A percentile compares a stretch with the other conserved stretches of the same genome.
Evolutionary conservation across 2,797 vertebrate species (phyloP).

Genomic region (Macroramphosus scolopax): DNA sequence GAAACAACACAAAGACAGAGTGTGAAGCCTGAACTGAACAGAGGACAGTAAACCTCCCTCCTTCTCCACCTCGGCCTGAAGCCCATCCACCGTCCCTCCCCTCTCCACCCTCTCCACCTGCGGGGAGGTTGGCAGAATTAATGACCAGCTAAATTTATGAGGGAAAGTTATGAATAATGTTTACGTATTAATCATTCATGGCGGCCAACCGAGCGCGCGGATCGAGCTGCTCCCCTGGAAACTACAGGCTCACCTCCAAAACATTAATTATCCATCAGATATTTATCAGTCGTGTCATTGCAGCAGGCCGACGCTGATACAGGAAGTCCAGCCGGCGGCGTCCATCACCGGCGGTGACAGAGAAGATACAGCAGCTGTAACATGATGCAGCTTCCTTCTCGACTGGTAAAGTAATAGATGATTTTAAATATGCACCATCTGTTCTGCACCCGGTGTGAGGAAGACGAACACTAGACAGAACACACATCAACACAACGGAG

Average conservation of each 20-base stretch:
- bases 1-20: constrained; percentile 20
- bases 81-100: too few relatives aligned
- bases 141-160: constrained; percentile 56
- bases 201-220: constrained; percentile 48
- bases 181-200: constrained; percentile 73
- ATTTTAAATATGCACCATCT: too few relatives aligned
- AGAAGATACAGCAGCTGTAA: too few relatives aligned
- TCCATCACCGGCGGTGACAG: too few relatives aligned
- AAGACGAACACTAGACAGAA: too few relatives aligned
- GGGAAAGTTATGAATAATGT: constrained; percentile 69
- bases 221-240: constrained; percentile 52
- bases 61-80: too few relatives aligned
- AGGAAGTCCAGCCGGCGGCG: too few relatives aligned
- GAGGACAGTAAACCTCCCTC: not conserved
- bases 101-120: constrained; percentile 8
- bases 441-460: too few relatives aligned
- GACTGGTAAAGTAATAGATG: too few relatives aligned
- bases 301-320: too few relatives aligned
- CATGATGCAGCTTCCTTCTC: too few relatives aligned
- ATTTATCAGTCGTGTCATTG: constrained; percentile 45
- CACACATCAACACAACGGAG: too few relatives aligned
- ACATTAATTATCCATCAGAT: constrained; percentile 69
- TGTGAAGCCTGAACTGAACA: constrained; percentile 2
- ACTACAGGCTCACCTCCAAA: constrained; percentile 53
- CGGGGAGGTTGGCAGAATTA: constrained; percentile 30